Conservation (phyloP, 2,888 invertebrate species). For the Sylvicola cinctus region DNA sequence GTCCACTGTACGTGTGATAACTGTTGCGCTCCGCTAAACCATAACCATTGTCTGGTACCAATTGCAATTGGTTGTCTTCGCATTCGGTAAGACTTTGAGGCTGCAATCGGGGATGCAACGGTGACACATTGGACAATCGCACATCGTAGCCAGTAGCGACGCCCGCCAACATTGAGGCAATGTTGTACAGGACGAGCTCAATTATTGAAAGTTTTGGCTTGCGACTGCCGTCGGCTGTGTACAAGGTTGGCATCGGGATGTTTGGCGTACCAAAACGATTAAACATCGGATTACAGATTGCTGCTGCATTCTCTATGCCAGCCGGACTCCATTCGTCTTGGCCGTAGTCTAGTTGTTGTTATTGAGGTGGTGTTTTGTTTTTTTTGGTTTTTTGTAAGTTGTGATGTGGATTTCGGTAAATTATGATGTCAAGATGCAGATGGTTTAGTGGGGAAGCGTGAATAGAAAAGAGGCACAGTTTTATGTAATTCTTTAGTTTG, state of each 20-base stretch:
- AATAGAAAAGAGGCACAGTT: too few relatives aligned
- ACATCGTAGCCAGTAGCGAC: constrained; percentile 87
- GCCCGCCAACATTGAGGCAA: constrained; percentile 77
- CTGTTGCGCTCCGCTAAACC: constrained; percentile 3
- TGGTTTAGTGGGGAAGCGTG: too few relatives aligned
- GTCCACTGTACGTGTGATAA: constrained; percentile 11
- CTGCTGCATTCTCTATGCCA: constrained; percentile 6
- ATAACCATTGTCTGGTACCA: constrained; percentile 2
- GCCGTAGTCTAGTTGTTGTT: constrained; percentile 18
- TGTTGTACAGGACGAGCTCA: constrained; percentile 52
- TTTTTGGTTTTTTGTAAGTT: neutral
- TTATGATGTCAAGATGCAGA: too few relatives aligned
- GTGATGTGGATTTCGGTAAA: too few relatives aligned
- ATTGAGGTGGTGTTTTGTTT: too few relatives aligned
- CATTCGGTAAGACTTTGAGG: constrained; percentile 26
- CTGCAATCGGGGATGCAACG: constrained; percentile 59
- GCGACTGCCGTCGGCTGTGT: constrained; percentile 40
- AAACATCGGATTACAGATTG: constrained; percentile 1
- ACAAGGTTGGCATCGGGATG: constrained; percentile 62
- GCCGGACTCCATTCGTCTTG: constrained; percentile 22
- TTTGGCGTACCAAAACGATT: constrained; percentile 15
- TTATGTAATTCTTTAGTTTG: too few relatives aligned
- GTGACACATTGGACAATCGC: constrained; percentile 66
- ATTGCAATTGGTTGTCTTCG: constrained; percentile 2
- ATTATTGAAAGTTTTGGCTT: constrained; percentile 24